Base-by-base conservation (phyloP, 2,797 vertebrate species). In the Danio choprae region DNA sequence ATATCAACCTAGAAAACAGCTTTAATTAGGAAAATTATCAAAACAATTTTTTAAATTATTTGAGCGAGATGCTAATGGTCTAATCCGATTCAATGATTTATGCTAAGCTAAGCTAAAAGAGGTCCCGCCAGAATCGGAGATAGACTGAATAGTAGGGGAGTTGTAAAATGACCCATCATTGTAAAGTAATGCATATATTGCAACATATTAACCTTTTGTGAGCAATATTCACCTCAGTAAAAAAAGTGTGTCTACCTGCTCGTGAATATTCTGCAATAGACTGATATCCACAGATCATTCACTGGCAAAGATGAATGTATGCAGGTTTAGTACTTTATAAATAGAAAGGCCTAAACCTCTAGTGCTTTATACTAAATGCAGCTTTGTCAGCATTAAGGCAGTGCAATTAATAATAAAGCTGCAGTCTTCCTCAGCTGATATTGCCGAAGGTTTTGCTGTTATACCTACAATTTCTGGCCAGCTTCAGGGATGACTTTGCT, bases 391-490 rank as follows among this genome's bases (percentile, higher is more conserved):
- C 41, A 58, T 20, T 18, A 41, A 48, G 13, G 50, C 51, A 46
- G 36, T 6, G 9, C 53, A 50, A 51, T 79, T 56, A 70, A 58
- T 60, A 43, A 50, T 71, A 29, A 63, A 70, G 50, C 36, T 70
- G 18, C 46, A 70, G 51, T 6, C 29, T 50, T 50, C 11, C 38
- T 56, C 63, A 44, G 18, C 51, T 68, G 40, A 43, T 56, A 55
- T 51, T 43, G 38, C 29, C 41, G 44, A 62, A 48, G 55, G 68
- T 20, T 63, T 48, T 80, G 40, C 36, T 56, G 5, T 40, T 69
- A 69, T 48, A 51, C 16, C 29, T 38, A 38, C 29, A 51, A 38
- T 6, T 22, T 38, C 53, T 15, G 51, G 13, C 8, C 41, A 60
- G 29, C 56, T 36, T 11, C 13, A 65, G 43, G 16, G 15, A 64